phyloP scores from a whole-genome alignment of 1,140 invertebrate genomes.

The Drosophila tristis region DNA sequence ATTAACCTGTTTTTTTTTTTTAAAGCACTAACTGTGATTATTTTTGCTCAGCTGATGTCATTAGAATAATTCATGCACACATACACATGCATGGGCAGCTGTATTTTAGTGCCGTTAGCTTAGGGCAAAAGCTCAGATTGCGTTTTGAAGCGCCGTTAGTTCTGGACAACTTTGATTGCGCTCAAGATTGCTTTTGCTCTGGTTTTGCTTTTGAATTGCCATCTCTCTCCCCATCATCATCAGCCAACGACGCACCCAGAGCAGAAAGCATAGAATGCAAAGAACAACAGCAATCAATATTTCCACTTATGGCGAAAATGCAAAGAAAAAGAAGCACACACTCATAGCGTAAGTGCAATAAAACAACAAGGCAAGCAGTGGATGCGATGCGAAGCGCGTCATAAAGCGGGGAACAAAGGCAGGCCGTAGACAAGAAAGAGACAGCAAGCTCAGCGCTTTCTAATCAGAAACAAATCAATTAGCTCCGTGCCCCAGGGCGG shows the following conservation, averaged over 20 bases:
- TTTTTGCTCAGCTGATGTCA: slow-evolving; percentile 79
- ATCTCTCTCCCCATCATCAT: neutral
- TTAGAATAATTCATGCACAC: slow-evolving; percentile 14
- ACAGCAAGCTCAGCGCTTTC: slow-evolving; percentile 42
- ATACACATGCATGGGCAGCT: too few relatives aligned
- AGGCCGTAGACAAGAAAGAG: slow-evolving; percentile 8
- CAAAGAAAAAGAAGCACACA: slow-evolving; percentile 34
- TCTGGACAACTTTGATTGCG: neutral
- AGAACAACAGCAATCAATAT: slow-evolving; percentile 61
- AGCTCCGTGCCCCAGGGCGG: slow-evolving; percentile 19
- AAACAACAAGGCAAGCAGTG: slow-evolving; percentile 23
- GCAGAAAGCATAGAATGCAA: neutral
- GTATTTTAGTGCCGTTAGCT: too few relatives aligned
- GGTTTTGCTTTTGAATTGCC: too few relatives aligned
- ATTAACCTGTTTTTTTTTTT: slow-evolving; percentile 60
- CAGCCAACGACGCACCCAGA: slow-evolving; percentile 39
- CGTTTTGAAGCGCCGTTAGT: slow-evolving; percentile 14
- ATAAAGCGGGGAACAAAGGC: slow-evolving; percentile 58
- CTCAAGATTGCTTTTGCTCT: neutral
- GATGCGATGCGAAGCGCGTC: slow-evolving; percentile 49
- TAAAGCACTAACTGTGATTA: slow-evolving; percentile 28
- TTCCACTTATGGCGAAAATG: slow-evolving; percentile 61
- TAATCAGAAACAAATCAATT: slow-evolving; percentile 73
- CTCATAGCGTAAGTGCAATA: slow-evolving; percentile 35
- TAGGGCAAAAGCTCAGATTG: too few relatives aligned